Evolutionary conservation across 2,888 invertebrate species (phyloP), one percentile per base, ranked within the genome.

Genomic region (Poecilobothrus nobilitatus): DNA sequence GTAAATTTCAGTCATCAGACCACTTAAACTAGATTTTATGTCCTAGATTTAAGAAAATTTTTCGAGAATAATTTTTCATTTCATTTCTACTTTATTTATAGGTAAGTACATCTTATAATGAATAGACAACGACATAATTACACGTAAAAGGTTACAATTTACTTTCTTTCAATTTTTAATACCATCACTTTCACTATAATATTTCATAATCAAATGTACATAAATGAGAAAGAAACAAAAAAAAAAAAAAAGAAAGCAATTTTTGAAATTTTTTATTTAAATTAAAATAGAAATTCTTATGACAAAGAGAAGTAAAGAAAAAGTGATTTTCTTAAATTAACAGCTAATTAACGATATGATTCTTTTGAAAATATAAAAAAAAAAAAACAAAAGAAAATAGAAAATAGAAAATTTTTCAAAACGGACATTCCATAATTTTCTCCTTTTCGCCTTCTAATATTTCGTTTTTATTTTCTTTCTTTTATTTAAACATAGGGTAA

Each of bases 311-410:
- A 37, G 12, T 37, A 37, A 37, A 37, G 37, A 37, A 37, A n/a
- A 53, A 53, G 53, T 53, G 53, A 53, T 53, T 53, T 9, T 53
- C 18, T 15, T 53, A 53, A 53, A 53, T 53, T 53, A 53, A 53
- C 53, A 53, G 53, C 53, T 53, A 53, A 53, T 53, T 53, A 53
- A 53, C 53, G 53, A 18, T 53, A 15, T 53, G 53, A 53, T 53
- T 53, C 53, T 6, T 53, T 53, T 1, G 6, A 53, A 15, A 53
- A 53, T 53, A n/a, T 5, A 53, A 41, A 41, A 41, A 5, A 12
- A n/a, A 18, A 53, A 18, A 53, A 18, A 53, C 15, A 3, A 53
- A n/a, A 53, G 18, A 53, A 9, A 53, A 53, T 15, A 53, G 53
- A 18, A 53, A 53, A 53, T 53, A 6, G 53, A 53, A n/a, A 53